phyloP scores from a whole-genome alignment of 1,140 invertebrate species.

The Samia ricini region DNA sequence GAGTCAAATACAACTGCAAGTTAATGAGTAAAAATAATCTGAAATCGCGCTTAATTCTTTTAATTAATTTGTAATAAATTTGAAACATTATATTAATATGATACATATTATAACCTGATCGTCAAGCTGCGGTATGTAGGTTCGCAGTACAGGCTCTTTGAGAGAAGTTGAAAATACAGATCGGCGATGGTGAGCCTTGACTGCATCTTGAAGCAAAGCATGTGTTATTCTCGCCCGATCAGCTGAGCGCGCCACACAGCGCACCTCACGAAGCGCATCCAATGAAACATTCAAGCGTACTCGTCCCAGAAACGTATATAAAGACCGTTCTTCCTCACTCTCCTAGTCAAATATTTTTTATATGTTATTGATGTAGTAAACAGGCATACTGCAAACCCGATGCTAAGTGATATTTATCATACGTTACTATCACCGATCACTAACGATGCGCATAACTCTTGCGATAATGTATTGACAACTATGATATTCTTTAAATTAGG shows the following conservation, averaged over 20 bases:
- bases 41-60: too few relatives aligned
- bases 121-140: conserved; percentile 45
- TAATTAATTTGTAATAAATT: too few relatives aligned
- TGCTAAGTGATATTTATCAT: too few relatives aligned
- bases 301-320: conserved; percentile 51
- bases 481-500: too few relatives aligned
- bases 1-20: neutral
- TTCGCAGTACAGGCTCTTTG: conserved; percentile 29
- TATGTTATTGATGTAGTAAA: too few relatives aligned
- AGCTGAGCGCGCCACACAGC: conserved; percentile 46
- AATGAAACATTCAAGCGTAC: conserved; percentile 50
- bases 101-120: conserved; percentile 34
- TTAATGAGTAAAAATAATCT: neutral
- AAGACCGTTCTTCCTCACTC: conserved; percentile 39
- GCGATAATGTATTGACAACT: too few relatives aligned
- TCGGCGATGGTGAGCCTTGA: conserved; percentile 35
- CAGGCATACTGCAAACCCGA: too few relatives aligned
- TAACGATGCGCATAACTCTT: too few relatives aligned
- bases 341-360: conserved; percentile 28
- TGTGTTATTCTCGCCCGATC: conserved; percentile 36
- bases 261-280: conserved; percentile 52
- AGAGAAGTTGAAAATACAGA: conserved; percentile 15
- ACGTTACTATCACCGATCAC: too few relatives aligned
- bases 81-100: too few relatives aligned
- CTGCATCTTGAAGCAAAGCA: conserved; percentile 37